phyloP scores from a whole-genome alignment of 2,888 invertebrate species.

The Rhagonycha fulva region DNA sequence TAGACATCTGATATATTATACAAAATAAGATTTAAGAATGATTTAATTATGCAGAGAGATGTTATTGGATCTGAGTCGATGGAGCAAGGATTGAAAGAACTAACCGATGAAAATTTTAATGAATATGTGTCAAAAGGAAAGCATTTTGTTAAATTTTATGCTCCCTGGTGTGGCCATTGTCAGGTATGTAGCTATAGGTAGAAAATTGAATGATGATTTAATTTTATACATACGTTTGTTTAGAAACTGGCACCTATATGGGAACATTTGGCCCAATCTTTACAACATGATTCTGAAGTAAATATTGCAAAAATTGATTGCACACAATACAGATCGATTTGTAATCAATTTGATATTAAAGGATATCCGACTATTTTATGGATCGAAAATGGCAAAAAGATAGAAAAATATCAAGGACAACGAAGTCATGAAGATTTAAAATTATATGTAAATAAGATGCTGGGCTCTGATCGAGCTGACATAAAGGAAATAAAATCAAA shows the following conservation, averaged over 20 bases:
- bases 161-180: conserved; percentile 91
- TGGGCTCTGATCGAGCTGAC: conserved; percentile 55
- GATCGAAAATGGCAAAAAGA: conserved; percentile 86
- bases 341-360: conserved; percentile 79
- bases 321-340: conserved; percentile 73
- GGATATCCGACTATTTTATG: conserved; percentile 88
- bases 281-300: conserved; percentile 68
- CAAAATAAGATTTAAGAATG: too few species aligned
- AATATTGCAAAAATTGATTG: conserved; percentile 86
- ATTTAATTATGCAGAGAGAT: not conserved
- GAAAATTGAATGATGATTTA: conserved; percentile 8
- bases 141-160: conserved; percentile 90
- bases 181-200: conserved; percentile 59
- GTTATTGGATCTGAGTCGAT: conserved; percentile 59
- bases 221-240: conserved; percentile 4
- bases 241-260: conserved; percentile 82
- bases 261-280: conserved; percentile 77
- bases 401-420: conserved; percentile 75
- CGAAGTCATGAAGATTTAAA: conserved; percentile 72
- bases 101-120: conserved; percentile 77
- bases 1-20: not conserved
- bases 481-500: conserved; percentile 42
- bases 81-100: conserved; percentile 67
- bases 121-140: conserved; percentile 73
- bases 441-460: conserved; percentile 73